A percentile compares a stretch with the other conserved stretches of the same genome.
Conservation (phyloP, 2,797 vertebrate genomes). For the Phalloptychus januarius region DNA sequence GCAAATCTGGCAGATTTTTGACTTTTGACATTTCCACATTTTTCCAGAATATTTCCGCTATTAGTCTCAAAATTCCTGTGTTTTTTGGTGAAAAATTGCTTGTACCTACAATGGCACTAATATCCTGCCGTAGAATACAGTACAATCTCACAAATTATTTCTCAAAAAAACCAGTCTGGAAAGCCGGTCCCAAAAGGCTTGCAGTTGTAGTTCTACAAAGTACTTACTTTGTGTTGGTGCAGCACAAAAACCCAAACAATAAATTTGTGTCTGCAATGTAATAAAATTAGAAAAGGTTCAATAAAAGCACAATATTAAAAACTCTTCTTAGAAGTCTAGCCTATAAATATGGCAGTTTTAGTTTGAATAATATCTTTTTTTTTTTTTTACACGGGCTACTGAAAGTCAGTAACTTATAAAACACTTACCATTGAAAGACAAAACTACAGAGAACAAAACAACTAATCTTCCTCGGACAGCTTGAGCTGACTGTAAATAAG, state of each 20-base stretch:
- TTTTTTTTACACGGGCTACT: not conserved
- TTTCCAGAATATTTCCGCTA: too few relatives aligned
- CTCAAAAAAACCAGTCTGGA: not conserved
- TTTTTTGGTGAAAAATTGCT: not conserved
- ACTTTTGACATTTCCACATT: too few relatives aligned
- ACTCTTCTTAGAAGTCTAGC: not conserved
- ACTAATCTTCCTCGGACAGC: constrained; percentile 39
- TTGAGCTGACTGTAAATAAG: constrained; percentile 31
- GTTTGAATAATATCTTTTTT: not conserved
- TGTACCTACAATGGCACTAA: too few relatives aligned
- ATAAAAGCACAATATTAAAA: not conserved
- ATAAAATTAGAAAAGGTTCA: not conserved
- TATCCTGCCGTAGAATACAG: not conserved
- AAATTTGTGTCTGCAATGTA: not conserved
- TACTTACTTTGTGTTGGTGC: not conserved
- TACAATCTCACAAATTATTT: not conserved
- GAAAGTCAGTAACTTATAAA: constrained; percentile 14
- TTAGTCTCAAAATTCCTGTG: too few relatives aligned
- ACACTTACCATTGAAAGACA: constrained; percentile 65
- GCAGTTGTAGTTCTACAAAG: not conserved
- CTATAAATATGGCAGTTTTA: not conserved
- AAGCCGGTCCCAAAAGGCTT: not conserved
- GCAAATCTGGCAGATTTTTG: not conserved
- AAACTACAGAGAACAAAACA: constrained; percentile 52
- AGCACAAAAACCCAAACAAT: not conserved